A percentile compares a stretch with the other conserved stretches of the same genome.
Evolutionary conservation across 2,888 invertebrate species (phyloP).

Genomic region (Rhamphomyia laevipes): DNA sequence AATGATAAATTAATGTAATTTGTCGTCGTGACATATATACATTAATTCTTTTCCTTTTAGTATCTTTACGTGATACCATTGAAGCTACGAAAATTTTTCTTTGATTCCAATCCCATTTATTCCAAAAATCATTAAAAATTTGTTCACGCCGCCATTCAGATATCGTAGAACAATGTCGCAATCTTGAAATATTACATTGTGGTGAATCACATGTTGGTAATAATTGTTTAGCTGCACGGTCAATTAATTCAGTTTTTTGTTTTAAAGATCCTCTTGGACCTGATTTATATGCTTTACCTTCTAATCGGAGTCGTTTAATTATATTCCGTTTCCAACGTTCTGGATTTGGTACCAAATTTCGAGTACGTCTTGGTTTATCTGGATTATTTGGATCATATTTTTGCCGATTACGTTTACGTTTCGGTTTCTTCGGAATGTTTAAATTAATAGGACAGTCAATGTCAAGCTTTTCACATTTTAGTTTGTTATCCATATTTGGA

Average conservation of each 20-base stretch:
- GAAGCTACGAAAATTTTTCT: neutral
- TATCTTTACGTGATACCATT: neutral
- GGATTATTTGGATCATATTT: neutral
- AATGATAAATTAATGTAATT: neutral
- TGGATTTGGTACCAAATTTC: neutral
- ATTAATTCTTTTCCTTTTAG: neutral
- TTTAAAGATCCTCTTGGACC: neutral
- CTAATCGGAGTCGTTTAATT: neutral
- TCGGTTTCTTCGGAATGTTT: too few species aligned
- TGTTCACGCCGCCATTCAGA: neutral
- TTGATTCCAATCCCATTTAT: slow-evolving; percentile 1
- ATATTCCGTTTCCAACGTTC: neutral
- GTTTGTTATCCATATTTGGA: too few species aligned
- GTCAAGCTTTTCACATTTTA: too few species aligned
- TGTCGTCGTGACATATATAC: neutral
- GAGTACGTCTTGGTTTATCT: neutral
- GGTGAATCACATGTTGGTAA: neutral
- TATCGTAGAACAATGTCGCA: neutral
- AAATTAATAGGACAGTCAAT: too few species aligned
- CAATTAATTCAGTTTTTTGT: neutral
- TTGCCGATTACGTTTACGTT: too few species aligned
- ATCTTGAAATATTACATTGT: neutral
- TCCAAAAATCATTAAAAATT: neutral
- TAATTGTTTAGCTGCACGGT: neutral
- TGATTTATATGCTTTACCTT: neutral